A percentile compares a stretch with the other conserved stretches of the same genome.
Evolutionary conservation across 1,140 invertebrate genomes (phyloP).

Genomic region (Leptopilina clavipes): DNA sequence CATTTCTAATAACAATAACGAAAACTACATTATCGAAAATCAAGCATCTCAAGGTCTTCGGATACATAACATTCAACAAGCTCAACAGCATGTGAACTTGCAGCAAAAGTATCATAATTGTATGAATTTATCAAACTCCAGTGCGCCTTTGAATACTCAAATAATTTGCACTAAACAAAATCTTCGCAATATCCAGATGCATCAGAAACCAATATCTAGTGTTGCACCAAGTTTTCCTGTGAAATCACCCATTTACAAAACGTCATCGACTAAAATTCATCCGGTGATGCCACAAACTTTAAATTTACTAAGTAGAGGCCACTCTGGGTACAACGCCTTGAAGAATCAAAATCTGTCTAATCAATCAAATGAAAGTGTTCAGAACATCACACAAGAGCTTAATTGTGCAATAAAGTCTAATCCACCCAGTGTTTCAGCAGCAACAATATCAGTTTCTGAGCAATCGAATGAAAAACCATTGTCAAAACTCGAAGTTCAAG

Average conservation of each 20-base stretch:
- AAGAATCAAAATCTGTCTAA: constrained; percentile 49
- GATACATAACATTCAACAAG: constrained; percentile 42
- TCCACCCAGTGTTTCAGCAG: constrained; percentile 45
- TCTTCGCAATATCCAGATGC: constrained; percentile 66
- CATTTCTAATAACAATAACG: constrained; percentile 48
- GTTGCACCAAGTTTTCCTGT: constrained; percentile 84
- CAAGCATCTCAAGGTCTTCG: constrained; percentile 65
- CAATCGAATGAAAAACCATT: constrained; percentile 36
- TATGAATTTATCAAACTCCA: constrained; percentile 47
- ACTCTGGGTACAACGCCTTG: constrained; percentile 60
- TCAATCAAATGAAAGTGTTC: constrained; percentile 47
- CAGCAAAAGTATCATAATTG: constrained; percentile 49
- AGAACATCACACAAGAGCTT: constrained; percentile 55
- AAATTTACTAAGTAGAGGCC: constrained; percentile 71
- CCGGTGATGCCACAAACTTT: constrained; percentile 86
- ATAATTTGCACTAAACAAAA: constrained; percentile 50
- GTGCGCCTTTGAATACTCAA: constrained; percentile 54
- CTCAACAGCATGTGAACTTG: constrained; percentile 54
- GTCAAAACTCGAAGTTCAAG: constrained; percentile 50
- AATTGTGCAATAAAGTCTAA: constrained; percentile 61
- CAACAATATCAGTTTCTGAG: constrained; percentile 39
- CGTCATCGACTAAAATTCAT: constrained; percentile 86
- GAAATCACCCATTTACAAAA: constrained; percentile 86
- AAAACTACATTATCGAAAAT: constrained; percentile 59
- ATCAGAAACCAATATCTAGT: constrained; percentile 86